A percentile compares a stretch with the other conserved stretches of the same genome.
Evolutionary conservation across 2,113 vertebrate genomes (phyloP).

Genomic region (Phalacrocorax brasilianus): DNA sequence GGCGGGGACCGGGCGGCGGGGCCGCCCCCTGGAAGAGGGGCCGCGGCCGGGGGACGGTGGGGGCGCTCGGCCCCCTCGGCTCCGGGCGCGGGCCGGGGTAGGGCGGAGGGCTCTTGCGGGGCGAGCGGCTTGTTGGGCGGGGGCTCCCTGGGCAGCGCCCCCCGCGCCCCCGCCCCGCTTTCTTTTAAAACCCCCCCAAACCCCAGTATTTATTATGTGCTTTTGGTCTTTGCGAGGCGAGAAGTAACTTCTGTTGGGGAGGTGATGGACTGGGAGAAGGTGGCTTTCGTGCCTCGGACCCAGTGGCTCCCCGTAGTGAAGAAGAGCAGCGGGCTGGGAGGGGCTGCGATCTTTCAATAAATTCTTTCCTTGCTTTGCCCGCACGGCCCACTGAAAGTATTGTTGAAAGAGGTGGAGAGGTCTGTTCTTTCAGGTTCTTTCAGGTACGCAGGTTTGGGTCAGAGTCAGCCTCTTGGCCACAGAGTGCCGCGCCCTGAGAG

Average conservation of each 20-base stretch:
- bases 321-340: not conserved
- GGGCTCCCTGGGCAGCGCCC: too few relatives aligned
- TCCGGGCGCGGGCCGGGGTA: too few relatives aligned
- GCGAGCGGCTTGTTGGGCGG: not conserved
- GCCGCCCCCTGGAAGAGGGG: too few relatives aligned
- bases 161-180: too few relatives aligned
- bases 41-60: too few relatives aligned
- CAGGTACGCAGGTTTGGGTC: not conserved
- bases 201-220: not conserved
- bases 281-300: not conserved
- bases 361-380: not conserved
- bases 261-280: not conserved
- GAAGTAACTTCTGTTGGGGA: not conserved
- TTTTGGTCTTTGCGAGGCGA: not conserved
- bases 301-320: not conserved
- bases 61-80: too few relatives aligned
- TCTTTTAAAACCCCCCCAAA: too few relatives aligned
- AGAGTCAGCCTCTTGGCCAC: not conserved
- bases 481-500: not conserved
- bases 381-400: not conserved
- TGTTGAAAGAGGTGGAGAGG: not conserved
- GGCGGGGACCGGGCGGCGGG: too few relatives aligned
- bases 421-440: not conserved
- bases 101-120: too few relatives aligned
- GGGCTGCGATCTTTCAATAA: not conserved